Percentiles rank a stretch among this genome's conserved stretches.
Evolutionary conservation across 2,888 invertebrate genomes (phyloP).

Genomic region (Campoletis raptor): DNA sequence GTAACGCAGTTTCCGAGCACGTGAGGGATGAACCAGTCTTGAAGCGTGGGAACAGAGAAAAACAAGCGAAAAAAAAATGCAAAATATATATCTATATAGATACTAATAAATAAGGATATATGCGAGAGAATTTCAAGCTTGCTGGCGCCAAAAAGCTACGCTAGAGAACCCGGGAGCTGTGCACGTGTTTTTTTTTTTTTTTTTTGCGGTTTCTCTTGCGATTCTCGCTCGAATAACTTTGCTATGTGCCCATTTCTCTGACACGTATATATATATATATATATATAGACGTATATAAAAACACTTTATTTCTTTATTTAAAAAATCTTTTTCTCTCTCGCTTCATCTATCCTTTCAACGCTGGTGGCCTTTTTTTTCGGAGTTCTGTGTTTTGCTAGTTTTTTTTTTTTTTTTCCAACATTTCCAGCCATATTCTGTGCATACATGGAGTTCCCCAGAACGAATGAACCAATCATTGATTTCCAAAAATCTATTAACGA

Average conservation of each 20-base stretch:
- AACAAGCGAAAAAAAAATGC: background rate
- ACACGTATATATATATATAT: background rate
- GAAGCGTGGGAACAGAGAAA: slow-evolving; percentile 60
- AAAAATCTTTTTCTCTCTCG: slow-evolving; percentile 39
- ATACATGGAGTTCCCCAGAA: background rate
- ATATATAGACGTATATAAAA: slow-evolving; percentile 49
- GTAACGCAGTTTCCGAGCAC: slow-evolving; percentile 63
- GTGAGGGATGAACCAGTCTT: slow-evolving; percentile 42
- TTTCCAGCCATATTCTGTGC: slow-evolving; percentile 19
- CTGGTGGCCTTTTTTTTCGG: slow-evolving; percentile 44
- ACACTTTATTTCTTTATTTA: slow-evolving; percentile 61
- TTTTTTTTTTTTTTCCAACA: slow-evolving; percentile 42
- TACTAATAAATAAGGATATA: slow-evolving; percentile 25
- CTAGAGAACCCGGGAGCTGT: slow-evolving; percentile 15
- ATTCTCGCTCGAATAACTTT: slow-evolving; percentile 74
- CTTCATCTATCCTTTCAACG: slow-evolving; percentile 30
- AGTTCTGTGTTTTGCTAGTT: slow-evolving; percentile 43
- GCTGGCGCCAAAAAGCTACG: slow-evolving; percentile 62
- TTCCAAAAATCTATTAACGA: background rate
- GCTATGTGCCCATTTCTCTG: slow-evolving; percentile 62
- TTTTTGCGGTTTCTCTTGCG: slow-evolving; percentile 70
- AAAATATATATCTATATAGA: slow-evolving; percentile 17
- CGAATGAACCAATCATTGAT: background rate
- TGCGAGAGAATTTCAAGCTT: slow-evolving; percentile 54
- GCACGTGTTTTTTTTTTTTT: slow-evolving; percentile 41